Base-by-base conservation (phyloP, 2,113 vertebrate species). In the Charina bottae region DNA sequence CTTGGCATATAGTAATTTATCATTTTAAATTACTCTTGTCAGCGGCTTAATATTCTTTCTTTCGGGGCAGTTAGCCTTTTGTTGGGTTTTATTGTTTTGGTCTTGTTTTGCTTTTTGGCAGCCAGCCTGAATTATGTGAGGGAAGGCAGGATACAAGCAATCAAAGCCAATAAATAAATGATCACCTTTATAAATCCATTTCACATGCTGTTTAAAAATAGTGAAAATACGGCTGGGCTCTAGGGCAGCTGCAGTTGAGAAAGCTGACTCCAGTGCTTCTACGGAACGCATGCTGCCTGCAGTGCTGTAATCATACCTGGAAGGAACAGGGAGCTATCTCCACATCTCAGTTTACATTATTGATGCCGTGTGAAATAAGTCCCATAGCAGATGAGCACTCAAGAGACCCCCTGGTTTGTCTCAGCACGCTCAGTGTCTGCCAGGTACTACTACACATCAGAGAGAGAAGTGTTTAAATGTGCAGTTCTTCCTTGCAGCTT, bases 361-460 rank as follows among this genome's bases (percentile, higher is more conserved):
- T 98, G 97, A 98, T 97, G 97, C 97, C 95, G 96, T 96, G 96
- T 97, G 97, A 98, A 97, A 96, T 95, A 95, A 96, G 96, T 97
- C 96, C 95, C 93, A 94, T 94, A 97, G 96, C 96, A 96, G 97
- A 97, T 95, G 96, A 97, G 95, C 95, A 94, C 97, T 97, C 97
- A 97, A 96, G 97, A 96, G 97, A 97, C 96, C 95, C 95, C 96
- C 96, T 95, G 96, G 96, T 97, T 97, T 97, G 96, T 97, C 97
- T 97, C 96, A 94, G 96, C 94, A 93, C 94, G 96, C 96, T 96
- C 96, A 89, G 86, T 91, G 96, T 97, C 98, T 98, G 95, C 94
- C 93, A 97, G 96, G 96, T 96, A 96, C 68, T 21, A 58, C 94
- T 96, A 93, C 95, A 95, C 94, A 94, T 96, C 96, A 93, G 95